A percentile compares a stretch with the other conserved stretches of the same genome.
Evolutionary conservation across 53 echinoderm and acorn worm genomes (phyloP).

Genomic region (Paracentrotus lividus): DNA sequence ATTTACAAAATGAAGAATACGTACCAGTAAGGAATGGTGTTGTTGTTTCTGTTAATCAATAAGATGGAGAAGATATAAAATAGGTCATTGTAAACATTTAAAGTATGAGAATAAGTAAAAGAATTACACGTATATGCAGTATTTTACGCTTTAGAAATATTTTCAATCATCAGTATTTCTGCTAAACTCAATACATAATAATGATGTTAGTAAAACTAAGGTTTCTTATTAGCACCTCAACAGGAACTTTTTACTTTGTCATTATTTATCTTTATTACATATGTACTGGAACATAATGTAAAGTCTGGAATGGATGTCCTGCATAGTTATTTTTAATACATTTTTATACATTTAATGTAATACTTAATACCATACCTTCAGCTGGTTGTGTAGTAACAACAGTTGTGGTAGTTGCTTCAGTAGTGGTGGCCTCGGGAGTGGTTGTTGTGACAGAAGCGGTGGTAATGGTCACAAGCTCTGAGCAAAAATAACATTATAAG

Average conservation of each 20-base stretch:
- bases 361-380: too few species aligned
- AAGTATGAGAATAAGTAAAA: neutral
- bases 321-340: neutral
- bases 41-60: neutral
- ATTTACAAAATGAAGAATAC: neutral
- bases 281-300: neutral
- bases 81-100: neutral
- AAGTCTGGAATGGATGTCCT: too few species aligned
- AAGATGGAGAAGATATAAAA: neutral
- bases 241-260: too few species aligned
- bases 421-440: neutral
- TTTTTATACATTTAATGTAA: neutral
- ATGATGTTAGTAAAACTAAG: too few species aligned
- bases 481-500: too few species aligned
- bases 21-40: neutral
- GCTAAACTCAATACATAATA: too few species aligned
- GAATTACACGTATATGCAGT: too few species aligned
- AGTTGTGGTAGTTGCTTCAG: neutral
- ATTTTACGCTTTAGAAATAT: too few species aligned
- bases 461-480: too few species aligned
- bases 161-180: too few species aligned
- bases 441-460: slow-evolving; percentile 7
- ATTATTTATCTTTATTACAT: neutral
- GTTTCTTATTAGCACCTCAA: too few species aligned
- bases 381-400: neutral